A percentile compares a stretch with the other conserved stretches of the same genome.
These are phyloP conservation scores for Siniperca undulata DNA, from an alignment of 2,797 vertebrate species.

Conservation along the genomic window DNA sequence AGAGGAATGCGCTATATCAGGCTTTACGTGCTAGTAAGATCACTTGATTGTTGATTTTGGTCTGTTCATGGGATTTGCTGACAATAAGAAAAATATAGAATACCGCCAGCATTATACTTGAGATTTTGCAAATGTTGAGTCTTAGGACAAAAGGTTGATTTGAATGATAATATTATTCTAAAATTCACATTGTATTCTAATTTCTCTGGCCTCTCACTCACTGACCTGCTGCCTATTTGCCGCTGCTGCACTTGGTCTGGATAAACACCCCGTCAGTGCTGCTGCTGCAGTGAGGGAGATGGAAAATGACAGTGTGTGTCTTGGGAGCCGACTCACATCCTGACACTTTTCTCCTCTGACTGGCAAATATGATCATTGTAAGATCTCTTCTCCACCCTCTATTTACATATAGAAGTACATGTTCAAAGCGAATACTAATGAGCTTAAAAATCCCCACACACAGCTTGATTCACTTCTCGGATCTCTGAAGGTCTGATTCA, in stretches of 20 bases:
- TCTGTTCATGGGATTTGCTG: not conserved
- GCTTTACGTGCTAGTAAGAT: not conserved
- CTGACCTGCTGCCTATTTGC: conserved; percentile 50
- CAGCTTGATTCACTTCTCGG: conserved; percentile 39
- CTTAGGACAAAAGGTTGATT: conserved; percentile 10
- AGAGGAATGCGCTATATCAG: not conserved
- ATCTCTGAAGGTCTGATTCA: conserved; percentile 57
- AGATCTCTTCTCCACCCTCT: conserved; percentile 58
- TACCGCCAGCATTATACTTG: not conserved
- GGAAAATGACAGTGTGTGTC: conserved; percentile 68
- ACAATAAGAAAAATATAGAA: not conserved
- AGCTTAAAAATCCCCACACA: conserved; percentile 55
- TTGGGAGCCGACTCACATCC: conserved; percentile 61
- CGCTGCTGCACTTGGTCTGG: conserved; percentile 47
- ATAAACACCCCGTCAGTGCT: conserved; percentile 67
- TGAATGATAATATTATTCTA: conserved; percentile 19
- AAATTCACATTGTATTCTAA: conserved; percentile 29
- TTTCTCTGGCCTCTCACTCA: conserved; percentile 35
- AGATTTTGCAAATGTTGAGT: not conserved
- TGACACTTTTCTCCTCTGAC: conserved; percentile 70
- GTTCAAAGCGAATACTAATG: conserved; percentile 70
- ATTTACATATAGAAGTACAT: conserved; percentile 58
- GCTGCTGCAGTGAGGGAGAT: conserved; percentile 63
- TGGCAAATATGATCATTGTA: conserved; percentile 75
- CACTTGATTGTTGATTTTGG: not conserved